A percentile compares a stretch with the other conserved stretches of the same genome.
Evolutionary conservation across 1,140 invertebrate species (phyloP).

Genomic region (Pinna nobilis): DNA sequence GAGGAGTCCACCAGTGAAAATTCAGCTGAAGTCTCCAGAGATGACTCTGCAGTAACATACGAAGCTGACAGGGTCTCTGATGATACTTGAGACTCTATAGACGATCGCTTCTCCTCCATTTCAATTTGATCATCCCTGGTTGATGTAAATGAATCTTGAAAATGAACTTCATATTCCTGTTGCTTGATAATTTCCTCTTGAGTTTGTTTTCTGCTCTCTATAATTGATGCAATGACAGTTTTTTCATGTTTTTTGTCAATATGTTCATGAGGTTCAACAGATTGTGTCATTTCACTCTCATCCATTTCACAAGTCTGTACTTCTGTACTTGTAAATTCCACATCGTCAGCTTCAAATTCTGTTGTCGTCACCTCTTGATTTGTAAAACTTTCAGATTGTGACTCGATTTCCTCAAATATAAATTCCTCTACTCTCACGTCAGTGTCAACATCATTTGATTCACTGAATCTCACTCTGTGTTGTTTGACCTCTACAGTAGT

Average conservation of each 20-base stretch:
- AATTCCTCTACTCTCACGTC: not conserved
- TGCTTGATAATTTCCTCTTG: constrained; percentile 39
- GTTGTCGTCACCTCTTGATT: not conserved
- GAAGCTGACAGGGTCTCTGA: no score
- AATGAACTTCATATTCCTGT: constrained; percentile 3
- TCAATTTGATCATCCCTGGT: constrained; percentile 17
- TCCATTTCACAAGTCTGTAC: no score
- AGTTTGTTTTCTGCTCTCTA: constrained; percentile 57
- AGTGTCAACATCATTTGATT: not conserved
- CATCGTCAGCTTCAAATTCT: no score
- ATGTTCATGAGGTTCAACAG: constrained; percentile 65
- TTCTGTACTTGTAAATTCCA: not conserved
- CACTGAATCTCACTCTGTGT: not conserved
- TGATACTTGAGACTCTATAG: no score
- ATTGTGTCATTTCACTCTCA: constrained; percentile 18
- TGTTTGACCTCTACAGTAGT: not conserved
- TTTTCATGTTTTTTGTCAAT: constrained; percentile 64
- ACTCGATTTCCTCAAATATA: constrained; percentile 2
- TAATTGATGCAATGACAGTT: constrained; percentile 63
- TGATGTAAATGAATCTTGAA: constrained; percentile 20
- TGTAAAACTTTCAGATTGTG: no score
- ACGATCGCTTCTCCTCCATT: no score
- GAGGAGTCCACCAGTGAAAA: not conserved
- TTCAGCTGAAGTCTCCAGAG: constrained; percentile 17
- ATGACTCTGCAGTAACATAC: no score